A percentile compares a stretch with the other conserved stretches of the same genome.
Conservation (phyloP, 2,113 vertebrate genomes). For the Egretta garzetta region DNA sequence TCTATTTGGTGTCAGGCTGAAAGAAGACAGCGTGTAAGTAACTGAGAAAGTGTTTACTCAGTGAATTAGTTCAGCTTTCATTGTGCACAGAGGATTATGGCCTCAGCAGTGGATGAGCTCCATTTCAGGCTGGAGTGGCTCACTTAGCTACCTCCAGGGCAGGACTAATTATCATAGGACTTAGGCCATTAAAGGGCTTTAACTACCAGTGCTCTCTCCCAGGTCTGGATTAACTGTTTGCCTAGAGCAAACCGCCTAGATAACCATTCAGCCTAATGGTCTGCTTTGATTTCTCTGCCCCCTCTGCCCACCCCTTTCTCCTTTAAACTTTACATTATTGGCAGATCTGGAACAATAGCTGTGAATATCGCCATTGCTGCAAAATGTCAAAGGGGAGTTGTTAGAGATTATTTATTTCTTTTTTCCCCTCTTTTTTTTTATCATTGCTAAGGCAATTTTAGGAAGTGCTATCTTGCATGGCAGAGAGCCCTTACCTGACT, state of each 20-base stretch:
- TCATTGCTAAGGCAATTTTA: not conserved
- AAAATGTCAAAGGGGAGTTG: not conserved
- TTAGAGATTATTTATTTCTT: not conserved
- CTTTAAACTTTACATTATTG: slow-evolving; percentile 38
- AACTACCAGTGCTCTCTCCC: slow-evolving; percentile 93
- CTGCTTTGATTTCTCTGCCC: slow-evolving; percentile 87
- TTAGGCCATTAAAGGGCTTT: slow-evolving; percentile 99
- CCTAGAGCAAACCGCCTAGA: slow-evolving; percentile 89
- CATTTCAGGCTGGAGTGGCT: slow-evolving; percentile 97
- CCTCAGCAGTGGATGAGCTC: slow-evolving; percentile 87
- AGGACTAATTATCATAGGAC: slow-evolving; percentile 99
- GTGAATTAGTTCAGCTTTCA: slow-evolving; percentile 99
- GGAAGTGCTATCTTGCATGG: not conserved
- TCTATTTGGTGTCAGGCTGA: slow-evolving; percentile 83
- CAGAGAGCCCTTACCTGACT: not conserved
- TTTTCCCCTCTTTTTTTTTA: not conserved
- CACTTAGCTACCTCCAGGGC: slow-evolving; percentile 94
- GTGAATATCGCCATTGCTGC: not conserved
- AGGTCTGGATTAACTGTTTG: slow-evolving; percentile 94
- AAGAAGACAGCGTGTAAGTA: slow-evolving; percentile 93
- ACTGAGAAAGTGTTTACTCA: slow-evolving; percentile 99
- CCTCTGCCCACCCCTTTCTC: slow-evolving; percentile 1
- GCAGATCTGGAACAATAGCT: slow-evolving; percentile 47
- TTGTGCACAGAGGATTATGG: slow-evolving; percentile 93
- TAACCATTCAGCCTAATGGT: slow-evolving; percentile 92